Evolutionary conservation across 2,888 invertebrate genomes (phyloP), one percentile per base, ranked within the genome.

Genomic region (Antitype chi): DNA sequence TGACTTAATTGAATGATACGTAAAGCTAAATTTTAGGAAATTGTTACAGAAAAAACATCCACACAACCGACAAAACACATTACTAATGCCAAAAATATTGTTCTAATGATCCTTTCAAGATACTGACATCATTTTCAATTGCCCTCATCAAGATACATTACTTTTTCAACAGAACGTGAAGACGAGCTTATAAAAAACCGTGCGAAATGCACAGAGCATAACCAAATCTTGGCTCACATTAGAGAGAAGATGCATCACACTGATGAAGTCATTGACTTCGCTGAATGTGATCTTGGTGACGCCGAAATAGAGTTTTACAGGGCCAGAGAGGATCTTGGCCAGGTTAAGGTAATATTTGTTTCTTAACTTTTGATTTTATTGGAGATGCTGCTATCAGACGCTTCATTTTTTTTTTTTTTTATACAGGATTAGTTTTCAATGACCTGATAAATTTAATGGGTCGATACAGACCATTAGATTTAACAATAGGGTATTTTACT

Each of bases 241-340:
- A 92, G 96, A 79, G 97, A 97, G 81, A 96, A 97, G 85, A 96
- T 97, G 96, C 91, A 95, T 84, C 96, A 96, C 85, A 96, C 96
- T 0, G 95, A 95, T 38, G 94, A 96, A 85, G 94, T 96, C n/a
- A 96, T 95, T 73, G 96, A 96, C 76, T 91, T 93, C 23, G 91
- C 96, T 20, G 96, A 97, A 84, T 94, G 95, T 74, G 95, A 96
- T 80, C 93, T 96, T 1, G 95, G 95, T 0, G 96, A 96, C 59
- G 94, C 96, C 4, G 95, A 96, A 82, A 92, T 95, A 13, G 95
- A 96, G 66, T 94, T 90, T 75, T 87, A 92, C 17, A 91, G 92
- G 68, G 95, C 96, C n/a, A 91, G 96, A 86, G 96, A 95, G 86
- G 94, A 94, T 66, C 91, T 96, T 49, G 94, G 94, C 25, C 75